These are phyloP conservation scores for Formica aserva DNA, from an alignment of 2,888 invertebrate genomes.

Conservation along the genomic window DNA sequence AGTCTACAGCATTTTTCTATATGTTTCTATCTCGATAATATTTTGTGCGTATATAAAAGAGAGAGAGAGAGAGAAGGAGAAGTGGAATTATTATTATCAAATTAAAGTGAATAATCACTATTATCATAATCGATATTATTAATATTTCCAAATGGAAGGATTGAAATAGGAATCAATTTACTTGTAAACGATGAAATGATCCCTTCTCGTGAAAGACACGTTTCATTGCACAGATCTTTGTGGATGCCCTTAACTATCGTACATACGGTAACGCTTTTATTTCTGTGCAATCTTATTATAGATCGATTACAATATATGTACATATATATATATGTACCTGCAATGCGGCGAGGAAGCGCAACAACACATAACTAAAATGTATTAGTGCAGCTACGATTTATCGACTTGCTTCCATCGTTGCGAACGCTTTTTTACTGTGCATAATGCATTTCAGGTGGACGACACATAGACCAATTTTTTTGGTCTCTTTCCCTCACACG, in stretches of 20 bases:
- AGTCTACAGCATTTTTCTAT: background rate
- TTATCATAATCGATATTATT: background rate
- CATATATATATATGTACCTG: background rate
- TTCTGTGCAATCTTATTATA: background rate
- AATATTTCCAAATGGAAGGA: background rate
- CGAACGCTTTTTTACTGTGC: conserved; percentile 36
- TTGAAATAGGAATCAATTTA: background rate
- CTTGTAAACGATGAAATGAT: background rate
- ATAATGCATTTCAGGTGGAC: conserved; percentile 51
- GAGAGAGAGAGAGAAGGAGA: background rate
- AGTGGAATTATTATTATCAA: conserved; percentile 4
- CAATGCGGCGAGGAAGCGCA: conserved; percentile 51
- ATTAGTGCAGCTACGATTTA: conserved; percentile 53
- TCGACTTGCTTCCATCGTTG: conserved; percentile 52
- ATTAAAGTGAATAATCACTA: background rate
- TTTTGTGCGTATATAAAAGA: background rate
- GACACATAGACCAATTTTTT: conserved; percentile 28
- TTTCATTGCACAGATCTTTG: conserved; percentile 6
- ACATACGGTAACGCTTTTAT: background rate
- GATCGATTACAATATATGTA: conserved; percentile 14
- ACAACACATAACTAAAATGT: conserved; percentile 53
- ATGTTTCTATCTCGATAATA: background rate
- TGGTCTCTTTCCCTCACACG: background rate
- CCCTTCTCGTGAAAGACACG: background rate
- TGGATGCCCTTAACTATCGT: background rate